Percentiles rank a stretch among this genome's conserved stretches.
phyloP scores from a whole-genome alignment of 2,888 invertebrate genomes.

The Lasioglossum oenotherae region DNA sequence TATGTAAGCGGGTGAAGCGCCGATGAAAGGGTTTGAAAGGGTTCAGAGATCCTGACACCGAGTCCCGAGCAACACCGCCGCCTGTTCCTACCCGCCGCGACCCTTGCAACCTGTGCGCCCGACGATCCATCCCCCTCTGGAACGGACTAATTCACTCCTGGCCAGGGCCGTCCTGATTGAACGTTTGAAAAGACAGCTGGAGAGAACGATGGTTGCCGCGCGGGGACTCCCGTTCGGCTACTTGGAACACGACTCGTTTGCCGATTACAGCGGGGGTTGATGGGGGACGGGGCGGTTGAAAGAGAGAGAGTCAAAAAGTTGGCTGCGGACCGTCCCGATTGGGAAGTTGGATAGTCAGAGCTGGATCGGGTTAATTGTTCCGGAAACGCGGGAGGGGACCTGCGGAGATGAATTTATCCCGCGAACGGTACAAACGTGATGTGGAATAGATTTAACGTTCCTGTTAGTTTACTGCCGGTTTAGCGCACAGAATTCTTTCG shows the following conservation, averaged over 20 bases:
- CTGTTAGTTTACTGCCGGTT: not conserved
- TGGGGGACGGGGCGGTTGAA: not conserved
- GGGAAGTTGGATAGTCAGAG: not conserved
- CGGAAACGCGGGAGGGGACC: not conserved
- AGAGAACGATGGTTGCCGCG: not conserved
- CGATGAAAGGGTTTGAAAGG: constrained; percentile 80
- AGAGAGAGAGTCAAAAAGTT: constrained; percentile 18
- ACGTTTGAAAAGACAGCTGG: constrained; percentile 49
- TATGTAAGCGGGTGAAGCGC: constrained; percentile 80
- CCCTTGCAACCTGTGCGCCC: constrained; percentile 50
- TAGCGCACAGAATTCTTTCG: not conserved
- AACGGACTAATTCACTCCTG: constrained; percentile 79
- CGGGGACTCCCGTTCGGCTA: not conserved
- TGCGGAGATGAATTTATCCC: not conserved
- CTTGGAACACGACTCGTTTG: constrained; percentile 24
- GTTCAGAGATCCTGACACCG: constrained; percentile 74
- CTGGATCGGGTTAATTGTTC: not conserved
- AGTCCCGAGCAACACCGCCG: constrained; percentile 55
- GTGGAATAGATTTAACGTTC: not conserved
- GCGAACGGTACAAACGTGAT: not conserved
- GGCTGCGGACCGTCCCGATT: not conserved
- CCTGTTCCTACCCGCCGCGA: constrained; percentile 39
- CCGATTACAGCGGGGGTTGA: constrained; percentile 27
- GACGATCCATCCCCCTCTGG: constrained; percentile 53
- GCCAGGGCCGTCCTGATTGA: constrained; percentile 51